phyloP scores from a whole-genome alignment of 1,140 invertebrate species.

The Aleiodes sp. region DNA sequence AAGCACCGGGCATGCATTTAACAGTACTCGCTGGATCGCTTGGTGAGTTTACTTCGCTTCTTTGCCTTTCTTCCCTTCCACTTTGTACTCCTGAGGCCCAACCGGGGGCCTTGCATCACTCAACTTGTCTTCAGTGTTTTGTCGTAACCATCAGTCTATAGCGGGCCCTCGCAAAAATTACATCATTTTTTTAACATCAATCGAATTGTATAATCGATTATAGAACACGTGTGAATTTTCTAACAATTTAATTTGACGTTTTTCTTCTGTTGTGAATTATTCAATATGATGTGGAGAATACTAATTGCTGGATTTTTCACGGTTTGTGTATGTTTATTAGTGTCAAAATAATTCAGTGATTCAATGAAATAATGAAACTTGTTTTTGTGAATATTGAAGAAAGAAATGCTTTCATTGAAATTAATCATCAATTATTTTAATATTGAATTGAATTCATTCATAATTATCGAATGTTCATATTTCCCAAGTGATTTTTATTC shows the following conservation, averaged over 20 bases:
- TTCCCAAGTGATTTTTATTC: too few species aligned
- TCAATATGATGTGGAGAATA: conserved; percentile 56
- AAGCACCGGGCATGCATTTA: conserved; percentile 64
- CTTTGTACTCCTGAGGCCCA: conserved; percentile 28
- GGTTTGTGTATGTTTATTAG: conserved; percentile 39
- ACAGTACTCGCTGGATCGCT: conserved; percentile 61
- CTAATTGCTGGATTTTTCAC: conserved; percentile 58
- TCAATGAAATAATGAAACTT: too few species aligned
- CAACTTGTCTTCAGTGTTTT: conserved; percentile 43
- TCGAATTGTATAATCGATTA: not conserved
- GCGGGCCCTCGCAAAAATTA: conserved; percentile 57
- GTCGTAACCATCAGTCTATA: conserved; percentile 56
- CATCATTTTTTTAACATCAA: conserved; percentile 38
- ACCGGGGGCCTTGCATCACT: not conserved
- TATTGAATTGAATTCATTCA: too few species aligned
- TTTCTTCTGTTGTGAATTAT: not conserved
- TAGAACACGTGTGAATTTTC: not conserved
- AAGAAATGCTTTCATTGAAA: too few species aligned
- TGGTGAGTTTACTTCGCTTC: conserved; percentile 47
- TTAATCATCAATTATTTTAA: too few species aligned
- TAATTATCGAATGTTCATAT: too few species aligned
- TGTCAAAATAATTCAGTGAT: not conserved
- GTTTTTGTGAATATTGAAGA: too few species aligned
- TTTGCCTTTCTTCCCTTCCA: conserved; percentile 47
- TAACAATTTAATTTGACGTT: conserved; percentile 8